phyloP scores from a whole-genome alignment of 2,888 invertebrate genomes.

The Rapana venosa region DNA sequence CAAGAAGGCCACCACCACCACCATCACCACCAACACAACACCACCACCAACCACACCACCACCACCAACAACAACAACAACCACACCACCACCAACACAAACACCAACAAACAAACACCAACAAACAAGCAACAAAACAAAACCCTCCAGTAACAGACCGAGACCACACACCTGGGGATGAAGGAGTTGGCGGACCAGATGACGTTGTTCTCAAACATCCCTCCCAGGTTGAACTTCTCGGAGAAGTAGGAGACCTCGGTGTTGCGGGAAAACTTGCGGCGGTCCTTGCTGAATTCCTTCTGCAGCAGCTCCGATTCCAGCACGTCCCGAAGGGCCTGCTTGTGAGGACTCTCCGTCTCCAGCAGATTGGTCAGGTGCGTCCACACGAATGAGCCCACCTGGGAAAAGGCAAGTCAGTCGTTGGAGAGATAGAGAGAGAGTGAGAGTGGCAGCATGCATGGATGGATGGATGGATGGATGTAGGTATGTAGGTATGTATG shows the following conservation, averaged over 20 bases:
- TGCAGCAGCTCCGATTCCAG: conserved; percentile 88
- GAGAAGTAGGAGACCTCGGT: conserved; percentile 89
- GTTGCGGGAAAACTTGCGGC: conserved; percentile 93
- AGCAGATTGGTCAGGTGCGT: conserved; percentile 93
- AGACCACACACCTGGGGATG: conserved; percentile 62
- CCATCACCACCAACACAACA: no score
- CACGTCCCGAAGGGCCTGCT: conserved; percentile 90
- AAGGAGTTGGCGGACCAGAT: conserved; percentile 76
- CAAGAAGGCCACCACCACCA: no score
- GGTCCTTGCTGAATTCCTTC: conserved; percentile 90
- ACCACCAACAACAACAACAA: no score
- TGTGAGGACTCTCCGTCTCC: conserved; percentile 89
- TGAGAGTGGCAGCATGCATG: no score
- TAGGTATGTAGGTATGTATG: no score
- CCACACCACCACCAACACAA: no score
- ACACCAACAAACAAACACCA: no score
- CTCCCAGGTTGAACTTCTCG: conserved; percentile 86
- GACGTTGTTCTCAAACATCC: conserved; percentile 74
- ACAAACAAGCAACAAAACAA: no score
- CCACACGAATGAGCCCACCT: conserved; percentile 97
- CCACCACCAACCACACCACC: no score
- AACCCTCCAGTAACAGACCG: no score
- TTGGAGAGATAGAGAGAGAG: no score
- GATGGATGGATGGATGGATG: no score
- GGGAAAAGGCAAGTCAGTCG: conserved; percentile 74